Evolutionary conservation across 92 coral and sea anemone genomes (phyloP).

Genomic region (Paramuricea clavata): DNA sequence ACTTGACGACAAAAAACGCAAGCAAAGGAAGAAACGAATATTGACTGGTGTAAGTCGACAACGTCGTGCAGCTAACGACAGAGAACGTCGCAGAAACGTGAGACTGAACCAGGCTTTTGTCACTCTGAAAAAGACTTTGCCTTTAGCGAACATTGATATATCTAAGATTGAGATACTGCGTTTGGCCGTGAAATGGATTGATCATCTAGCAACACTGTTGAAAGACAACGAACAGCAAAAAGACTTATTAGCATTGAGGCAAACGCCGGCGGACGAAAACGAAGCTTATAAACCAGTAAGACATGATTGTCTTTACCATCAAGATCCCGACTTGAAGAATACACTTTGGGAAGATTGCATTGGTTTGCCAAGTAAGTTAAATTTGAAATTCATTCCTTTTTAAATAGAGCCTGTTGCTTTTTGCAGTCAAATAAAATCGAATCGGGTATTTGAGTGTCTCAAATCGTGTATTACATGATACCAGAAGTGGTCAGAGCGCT

Average conservation of each 20-base stretch:
- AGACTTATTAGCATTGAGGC: not conserved
- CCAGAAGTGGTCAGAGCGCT: too few relatives aligned
- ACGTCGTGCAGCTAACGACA: slow-evolving; percentile 95
- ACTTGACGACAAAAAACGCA: slow-evolving; percentile 25
- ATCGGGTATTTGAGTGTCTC: too few relatives aligned
- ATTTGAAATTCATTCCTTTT: too few relatives aligned
- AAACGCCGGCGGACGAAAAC: not conserved
- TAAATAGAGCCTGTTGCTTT: too few relatives aligned
- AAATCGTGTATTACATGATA: too few relatives aligned
- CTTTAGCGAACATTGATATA: slow-evolving; percentile 91
- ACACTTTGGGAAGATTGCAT: slow-evolving; percentile 40
- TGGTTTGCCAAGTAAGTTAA: slow-evolving; percentile 29
- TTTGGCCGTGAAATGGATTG: slow-evolving; percentile 96
- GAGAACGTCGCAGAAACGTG: slow-evolving; percentile 89
- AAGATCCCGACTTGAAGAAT: slow-evolving; percentile 24
- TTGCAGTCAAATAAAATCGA: too few relatives aligned
- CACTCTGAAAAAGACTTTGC: slow-evolving; percentile 88
- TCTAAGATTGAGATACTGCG: slow-evolving; percentile 95
- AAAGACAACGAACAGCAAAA: slow-evolving; percentile 76
- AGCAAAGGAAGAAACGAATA: slow-evolving; percentile 88
- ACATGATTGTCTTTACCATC: slow-evolving; percentile 27
- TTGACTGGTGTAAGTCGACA: slow-evolving; percentile 98
- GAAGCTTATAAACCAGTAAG: not conserved
- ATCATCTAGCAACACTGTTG: slow-evolving; percentile 84
- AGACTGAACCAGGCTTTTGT: slow-evolving; percentile 95